Conservation (phyloP, 2,113 vertebrate genomes). For the Trogon melanurus region DNA sequence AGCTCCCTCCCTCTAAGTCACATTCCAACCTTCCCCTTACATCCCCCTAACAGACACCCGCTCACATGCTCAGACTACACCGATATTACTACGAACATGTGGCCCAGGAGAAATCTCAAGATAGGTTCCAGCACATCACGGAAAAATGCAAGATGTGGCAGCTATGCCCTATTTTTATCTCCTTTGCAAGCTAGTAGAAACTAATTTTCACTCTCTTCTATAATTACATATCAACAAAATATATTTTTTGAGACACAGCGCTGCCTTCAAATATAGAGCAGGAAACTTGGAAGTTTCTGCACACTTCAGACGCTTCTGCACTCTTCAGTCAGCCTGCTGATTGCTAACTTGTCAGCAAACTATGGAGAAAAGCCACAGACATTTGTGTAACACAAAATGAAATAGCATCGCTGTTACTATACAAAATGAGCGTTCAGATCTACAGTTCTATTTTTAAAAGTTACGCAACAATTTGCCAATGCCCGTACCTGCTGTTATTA, state of each 20-base stretch:
- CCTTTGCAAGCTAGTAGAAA: conserved; percentile 63
- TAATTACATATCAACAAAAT: conserved; percentile 40
- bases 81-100: conserved; percentile 18
- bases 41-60: conserved; percentile 32
- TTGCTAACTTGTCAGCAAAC: neutral
- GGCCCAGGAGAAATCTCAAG: conserved; percentile 44
- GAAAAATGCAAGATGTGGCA: conserved; percentile 60
- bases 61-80: conserved; percentile 60
- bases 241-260: neutral
- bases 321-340: neutral
- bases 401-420: neutral
- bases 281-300: neutral
- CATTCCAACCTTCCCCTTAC: conserved; percentile 61
- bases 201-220: conserved; percentile 40
- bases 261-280: neutral
- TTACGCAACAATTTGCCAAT: neutral
- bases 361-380: neutral
- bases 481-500: conserved; percentile 92
- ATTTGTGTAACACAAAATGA: neutral
- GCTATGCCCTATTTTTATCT: conserved; percentile 61
- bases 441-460: neutral
- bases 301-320: neutral
- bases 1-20: conserved; percentile 32
- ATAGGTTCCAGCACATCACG: conserved; percentile 21
- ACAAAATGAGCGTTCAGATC: neutral